Evolutionary conservation across 2,888 invertebrate genomes (phyloP).

Genomic region (Oscheius sp.): DNA sequence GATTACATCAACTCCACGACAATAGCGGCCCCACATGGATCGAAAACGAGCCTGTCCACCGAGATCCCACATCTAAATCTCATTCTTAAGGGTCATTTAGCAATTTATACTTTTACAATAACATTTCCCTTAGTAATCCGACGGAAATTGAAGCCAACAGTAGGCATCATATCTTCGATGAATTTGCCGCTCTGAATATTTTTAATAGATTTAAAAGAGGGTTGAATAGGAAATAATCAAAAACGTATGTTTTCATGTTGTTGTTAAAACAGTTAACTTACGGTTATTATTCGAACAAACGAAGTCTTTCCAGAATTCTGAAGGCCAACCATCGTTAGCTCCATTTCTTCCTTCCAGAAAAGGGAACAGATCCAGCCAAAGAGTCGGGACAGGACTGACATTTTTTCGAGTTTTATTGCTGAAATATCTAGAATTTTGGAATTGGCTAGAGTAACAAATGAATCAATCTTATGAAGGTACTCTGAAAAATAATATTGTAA

Average conservation of each 20-base stretch:
- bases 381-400: not conserved
- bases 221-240: constrained; percentile 92
- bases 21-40: constrained; percentile 99
- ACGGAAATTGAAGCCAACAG: constrained; percentile 96
- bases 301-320: constrained; percentile 99
- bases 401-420: no score
- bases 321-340: constrained; percentile 94
- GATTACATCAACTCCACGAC: constrained; percentile 99
- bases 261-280: no score
- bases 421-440: no score
- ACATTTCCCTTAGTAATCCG: constrained; percentile 99
- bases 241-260: no score
- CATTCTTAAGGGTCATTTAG: constrained; percentile 32
- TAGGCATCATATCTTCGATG: constrained; percentile 4
- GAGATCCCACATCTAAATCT: constrained; percentile 87
- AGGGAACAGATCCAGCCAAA: constrained; percentile 98
- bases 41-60: constrained; percentile 98
- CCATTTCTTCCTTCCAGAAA: constrained; percentile 99
- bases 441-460: no score
- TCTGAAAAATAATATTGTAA: no score
- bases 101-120: constrained; percentile 83
- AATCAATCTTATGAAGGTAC: no score
- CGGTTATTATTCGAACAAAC: constrained; percentile 99
- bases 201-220: constrained; percentile 77
- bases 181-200: constrained; percentile 8